Conservation (phyloP, 37 sponge, comb jelly and placozoan genomes). For the Geodia barretti region DNA sequence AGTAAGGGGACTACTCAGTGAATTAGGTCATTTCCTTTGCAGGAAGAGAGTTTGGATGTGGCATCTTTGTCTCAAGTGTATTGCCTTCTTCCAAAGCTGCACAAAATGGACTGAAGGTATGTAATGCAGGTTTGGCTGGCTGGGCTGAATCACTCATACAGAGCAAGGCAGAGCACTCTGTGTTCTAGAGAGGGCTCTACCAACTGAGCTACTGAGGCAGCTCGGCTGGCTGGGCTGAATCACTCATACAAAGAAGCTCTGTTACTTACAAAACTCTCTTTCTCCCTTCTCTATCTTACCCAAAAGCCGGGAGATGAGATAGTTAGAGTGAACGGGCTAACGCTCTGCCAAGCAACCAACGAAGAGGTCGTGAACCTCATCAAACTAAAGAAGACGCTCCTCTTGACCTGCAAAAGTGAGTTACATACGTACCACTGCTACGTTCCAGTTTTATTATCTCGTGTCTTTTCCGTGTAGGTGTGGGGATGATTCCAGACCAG, state of each 20-base stretch:
- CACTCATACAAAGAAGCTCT: too few relatives aligned
- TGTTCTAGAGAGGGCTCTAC: too few relatives aligned
- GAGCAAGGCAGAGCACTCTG: too few relatives aligned
- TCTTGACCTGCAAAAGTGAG: slow-evolving; percentile 45
- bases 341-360: slow-evolving; percentile 51
- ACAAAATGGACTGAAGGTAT: slow-evolving; percentile 74
- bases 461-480: slow-evolving; percentile 19
- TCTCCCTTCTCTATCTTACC: too few relatives aligned
- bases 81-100: slow-evolving; percentile 67
- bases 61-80: slow-evolving; percentile 50
- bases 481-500: slow-evolving; percentile 69
- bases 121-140: too few relatives aligned
- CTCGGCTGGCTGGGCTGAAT: too few relatives aligned
- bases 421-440: not conserved
- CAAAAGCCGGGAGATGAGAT: slow-evolving; percentile 76
- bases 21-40: too few relatives aligned
- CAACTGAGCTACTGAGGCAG: too few relatives aligned
- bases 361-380: slow-evolving; percentile 68
- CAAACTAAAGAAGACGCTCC: slow-evolving; percentile 61
- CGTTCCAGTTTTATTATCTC: slow-evolving; percentile 2
- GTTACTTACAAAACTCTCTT: too few relatives aligned
- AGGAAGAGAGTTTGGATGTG: slow-evolving; percentile 77
- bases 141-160: too few relatives aligned
- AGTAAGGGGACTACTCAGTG: too few relatives aligned
- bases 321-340: slow-evolving; percentile 68